Conservation (phyloP, 1,140 invertebrate genomes). For the Samia ricini region DNA sequence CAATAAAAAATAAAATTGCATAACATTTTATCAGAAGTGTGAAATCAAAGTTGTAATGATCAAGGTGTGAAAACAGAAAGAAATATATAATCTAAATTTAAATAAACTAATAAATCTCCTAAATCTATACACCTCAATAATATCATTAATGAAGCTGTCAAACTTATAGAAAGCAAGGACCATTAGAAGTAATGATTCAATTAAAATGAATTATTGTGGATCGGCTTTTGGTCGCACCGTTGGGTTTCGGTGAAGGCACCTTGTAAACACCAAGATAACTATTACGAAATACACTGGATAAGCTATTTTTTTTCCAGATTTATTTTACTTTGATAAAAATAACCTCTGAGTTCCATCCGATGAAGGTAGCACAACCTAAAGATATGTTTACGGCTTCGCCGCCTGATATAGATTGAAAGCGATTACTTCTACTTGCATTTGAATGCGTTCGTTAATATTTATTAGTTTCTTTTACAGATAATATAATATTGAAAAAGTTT, state of each 20-base stretch:
- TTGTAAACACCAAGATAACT: not conserved
- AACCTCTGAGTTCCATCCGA: too few species aligned
- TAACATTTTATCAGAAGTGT: not conserved
- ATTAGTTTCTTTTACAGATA: too few species aligned
- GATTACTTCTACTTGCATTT: too few species aligned
- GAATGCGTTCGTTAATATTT: too few species aligned
- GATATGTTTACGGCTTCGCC: too few species aligned
- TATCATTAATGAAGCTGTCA: constrained; percentile 65
- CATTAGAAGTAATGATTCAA: constrained; percentile 66
- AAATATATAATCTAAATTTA: not conserved
- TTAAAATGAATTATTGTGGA: constrained; percentile 67
- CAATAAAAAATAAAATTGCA: not conserved
- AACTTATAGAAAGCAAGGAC: constrained; percentile 52
- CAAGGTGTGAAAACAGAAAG: not conserved
- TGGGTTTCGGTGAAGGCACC: not conserved
- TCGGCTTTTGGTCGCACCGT: constrained; percentile 27
- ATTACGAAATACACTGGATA: not conserved
- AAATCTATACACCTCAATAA: constrained; percentile 34
- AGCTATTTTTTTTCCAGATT: not conserved
- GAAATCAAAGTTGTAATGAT: not conserved
- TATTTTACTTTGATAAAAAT: too few species aligned
- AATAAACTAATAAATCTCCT: not conserved
- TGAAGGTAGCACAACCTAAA: too few species aligned
- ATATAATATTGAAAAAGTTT: too few species aligned
- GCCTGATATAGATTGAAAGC: too few species aligned